These are phyloP conservation scores for Etheostoma spectabile DNA, from an alignment of 2,113 vertebrate species.

Conservation along the genomic window DNA sequence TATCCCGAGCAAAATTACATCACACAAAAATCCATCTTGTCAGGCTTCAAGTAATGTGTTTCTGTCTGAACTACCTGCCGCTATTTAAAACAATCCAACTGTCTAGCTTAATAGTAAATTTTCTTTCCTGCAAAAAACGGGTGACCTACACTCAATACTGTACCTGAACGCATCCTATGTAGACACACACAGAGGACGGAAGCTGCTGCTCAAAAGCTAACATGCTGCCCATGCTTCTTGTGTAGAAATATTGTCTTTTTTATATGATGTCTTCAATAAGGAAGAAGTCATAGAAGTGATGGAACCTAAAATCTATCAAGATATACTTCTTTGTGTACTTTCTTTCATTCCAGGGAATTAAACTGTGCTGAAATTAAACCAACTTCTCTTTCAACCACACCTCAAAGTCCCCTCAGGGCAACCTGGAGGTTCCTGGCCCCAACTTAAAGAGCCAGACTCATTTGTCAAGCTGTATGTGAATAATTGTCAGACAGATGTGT, in stretches of 20 bases:
- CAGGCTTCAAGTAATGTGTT: too few species aligned
- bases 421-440: background rate
- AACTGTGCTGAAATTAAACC: constrained; percentile 4
- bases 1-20: too few species aligned
- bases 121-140: too few species aligned
- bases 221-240: background rate
- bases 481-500: constrained; percentile 29
- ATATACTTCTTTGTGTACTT: background rate
- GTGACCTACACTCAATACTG: too few species aligned
- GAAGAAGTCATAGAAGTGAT: background rate
- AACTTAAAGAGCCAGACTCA: background rate
- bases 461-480: constrained; percentile 3
- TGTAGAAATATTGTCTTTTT: background rate
- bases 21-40: too few species aligned
- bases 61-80: too few species aligned
- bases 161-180: background rate
- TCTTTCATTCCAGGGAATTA: background rate
- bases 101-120: too few species aligned
- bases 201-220: background rate
- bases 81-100: too few species aligned
- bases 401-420: background rate
- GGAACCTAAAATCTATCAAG: background rate
- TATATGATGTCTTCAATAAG: background rate
- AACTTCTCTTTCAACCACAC: background rate
- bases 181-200: background rate